Conservation (phyloP, 2,113 vertebrate species). For the Xyrauchen texanus region DNA sequence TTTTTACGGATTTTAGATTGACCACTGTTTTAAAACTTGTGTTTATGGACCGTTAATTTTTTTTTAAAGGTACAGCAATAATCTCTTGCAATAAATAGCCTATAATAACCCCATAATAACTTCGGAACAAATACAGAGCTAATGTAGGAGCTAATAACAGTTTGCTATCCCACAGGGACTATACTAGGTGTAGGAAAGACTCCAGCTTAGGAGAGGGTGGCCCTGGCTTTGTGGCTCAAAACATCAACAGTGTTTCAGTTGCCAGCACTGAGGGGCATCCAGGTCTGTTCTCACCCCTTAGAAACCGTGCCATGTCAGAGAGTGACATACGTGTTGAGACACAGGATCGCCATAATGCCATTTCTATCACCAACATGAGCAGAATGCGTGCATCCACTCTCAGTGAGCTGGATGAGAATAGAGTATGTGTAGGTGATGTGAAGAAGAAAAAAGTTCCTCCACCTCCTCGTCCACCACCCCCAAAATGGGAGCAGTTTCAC, state of each 20-base stretch:
- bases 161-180: conserved; percentile 64
- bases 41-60: not conserved
- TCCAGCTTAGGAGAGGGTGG: conserved; percentile 53
- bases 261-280: conserved; percentile 48
- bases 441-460: conserved; percentile 68
- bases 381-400: conserved; percentile 53
- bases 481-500: conserved; percentile 92
- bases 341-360: conserved; percentile 36
- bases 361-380: conserved; percentile 14
- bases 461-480: conserved; percentile 86
- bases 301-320: conserved; percentile 86
- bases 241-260: conserved; percentile 38
- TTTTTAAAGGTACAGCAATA: not conserved
- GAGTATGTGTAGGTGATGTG: not conserved
- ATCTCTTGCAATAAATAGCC: too few relatives aligned
- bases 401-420: conserved; percentile 73
- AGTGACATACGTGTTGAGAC: conserved; percentile 82
- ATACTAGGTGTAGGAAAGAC: conserved; percentile 57
- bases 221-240: conserved; percentile 31
- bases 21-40: too few relatives aligned
- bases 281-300: conserved; percentile 53
- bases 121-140: not conserved
- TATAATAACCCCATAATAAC: not conserved
- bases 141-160: not conserved
- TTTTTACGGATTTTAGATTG: not conserved